Evolutionary conservation across 1,140 invertebrate species (phyloP).

Genomic region (Pollicipes pollicipes): DNA sequence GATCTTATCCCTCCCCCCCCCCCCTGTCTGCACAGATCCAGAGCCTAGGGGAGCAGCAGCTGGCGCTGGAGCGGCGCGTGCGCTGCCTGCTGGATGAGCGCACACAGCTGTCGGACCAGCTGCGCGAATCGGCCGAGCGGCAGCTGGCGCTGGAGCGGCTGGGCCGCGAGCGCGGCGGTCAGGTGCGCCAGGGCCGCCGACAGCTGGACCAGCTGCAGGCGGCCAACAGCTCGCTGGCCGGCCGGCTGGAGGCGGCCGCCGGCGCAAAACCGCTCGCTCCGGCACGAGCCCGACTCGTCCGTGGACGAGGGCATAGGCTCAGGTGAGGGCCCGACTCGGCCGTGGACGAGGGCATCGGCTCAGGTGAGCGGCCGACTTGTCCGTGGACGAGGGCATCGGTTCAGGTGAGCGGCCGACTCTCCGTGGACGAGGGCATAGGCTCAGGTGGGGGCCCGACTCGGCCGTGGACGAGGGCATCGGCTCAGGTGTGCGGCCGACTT

Average conservation of each 20-base stretch:
- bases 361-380: too few relatives aligned
- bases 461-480: too few relatives aligned
- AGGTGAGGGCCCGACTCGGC: neutral
- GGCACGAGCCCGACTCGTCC: slow-evolving; percentile 35
- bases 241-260: slow-evolving; percentile 28
- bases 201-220: slow-evolving; percentile 43
- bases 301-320: slow-evolving; percentile 17
- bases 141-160: slow-evolving; percentile 66
- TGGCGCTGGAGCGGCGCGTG: slow-evolving; percentile 57
- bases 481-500: too few relatives aligned
- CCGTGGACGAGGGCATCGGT: too few relatives aligned
- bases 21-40: slow-evolving; percentile 37
- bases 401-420: too few relatives aligned
- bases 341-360: too few relatives aligned
- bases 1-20: too few relatives aligned
- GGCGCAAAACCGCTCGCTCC: slow-evolving; percentile 30
- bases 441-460: neutral
- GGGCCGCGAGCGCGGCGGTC: slow-evolving; percentile 50
- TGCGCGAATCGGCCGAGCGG: slow-evolving; percentile 76
- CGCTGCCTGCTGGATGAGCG: slow-evolving; percentile 47
- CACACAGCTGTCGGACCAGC: slow-evolving; percentile 48
- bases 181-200: slow-evolving; percentile 11
- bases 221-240: slow-evolving; percentile 29
- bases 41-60: slow-evolving; percentile 60
- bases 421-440: slow-evolving; percentile 15